Conservation (phyloP, 2,888 invertebrate genomes). For the Allacma fusca region DNA sequence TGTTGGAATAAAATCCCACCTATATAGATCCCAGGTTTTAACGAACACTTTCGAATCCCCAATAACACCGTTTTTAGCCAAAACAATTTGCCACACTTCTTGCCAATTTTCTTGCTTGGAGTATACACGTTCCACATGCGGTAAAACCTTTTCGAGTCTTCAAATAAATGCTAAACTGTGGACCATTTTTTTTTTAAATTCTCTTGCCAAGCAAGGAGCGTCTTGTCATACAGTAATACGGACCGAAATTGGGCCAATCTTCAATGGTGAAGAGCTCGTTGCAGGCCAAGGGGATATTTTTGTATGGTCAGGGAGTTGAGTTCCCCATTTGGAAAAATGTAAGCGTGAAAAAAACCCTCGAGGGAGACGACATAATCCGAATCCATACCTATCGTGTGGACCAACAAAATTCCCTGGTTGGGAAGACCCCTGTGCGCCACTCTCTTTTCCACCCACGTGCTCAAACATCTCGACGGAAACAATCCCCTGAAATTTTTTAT, state of each 20-base stretch:
- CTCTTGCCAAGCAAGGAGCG: constrained; percentile 54
- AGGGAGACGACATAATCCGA: no score
- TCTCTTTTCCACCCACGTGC: constrained; percentile 53
- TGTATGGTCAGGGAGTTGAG: constrained; percentile 58
- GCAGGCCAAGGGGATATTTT: constrained; percentile 49
- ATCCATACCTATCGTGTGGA: no score
- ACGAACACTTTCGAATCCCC: constrained; percentile 58
- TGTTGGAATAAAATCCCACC: no score
- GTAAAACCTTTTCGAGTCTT: constrained; percentile 49
- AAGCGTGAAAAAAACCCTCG: no score
- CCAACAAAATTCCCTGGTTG: no score
- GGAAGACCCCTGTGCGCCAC: constrained; percentile 55
- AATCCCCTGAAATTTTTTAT: constrained; percentile 54
- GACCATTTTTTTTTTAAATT: constrained; percentile 56
- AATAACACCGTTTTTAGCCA: constrained; percentile 54
- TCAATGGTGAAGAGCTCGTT: constrained; percentile 55
- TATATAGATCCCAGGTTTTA: no score
- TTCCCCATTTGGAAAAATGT: no score
- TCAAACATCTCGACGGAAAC: constrained; percentile 58
- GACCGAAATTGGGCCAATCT: constrained; percentile 58
- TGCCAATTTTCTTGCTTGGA: constrained; percentile 49
- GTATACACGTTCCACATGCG: constrained; percentile 56
- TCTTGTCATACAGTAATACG: constrained; percentile 53
- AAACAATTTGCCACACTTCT: constrained; percentile 57
- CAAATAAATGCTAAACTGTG: constrained; percentile 42